Evolutionary conservation across 1,140 invertebrate species (phyloP), one percentile per base, ranked within the genome.

Genomic region (Chironomus striatipennis): DNA sequence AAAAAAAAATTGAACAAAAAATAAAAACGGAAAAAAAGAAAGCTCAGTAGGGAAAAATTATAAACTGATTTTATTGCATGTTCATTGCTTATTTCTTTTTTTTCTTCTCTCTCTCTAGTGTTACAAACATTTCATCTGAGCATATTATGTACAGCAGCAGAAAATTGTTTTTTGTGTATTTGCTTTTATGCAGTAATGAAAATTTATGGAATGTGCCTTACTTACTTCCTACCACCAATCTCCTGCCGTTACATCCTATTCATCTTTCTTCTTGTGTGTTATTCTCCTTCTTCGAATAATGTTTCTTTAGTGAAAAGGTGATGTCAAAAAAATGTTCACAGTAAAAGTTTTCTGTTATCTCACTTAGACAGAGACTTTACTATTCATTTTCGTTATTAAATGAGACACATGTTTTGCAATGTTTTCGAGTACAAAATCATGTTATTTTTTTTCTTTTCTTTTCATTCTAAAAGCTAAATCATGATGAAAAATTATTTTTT

Each of bases 131-230:
- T 57, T 57, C 8, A 57, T 15, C 24, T 34, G 24, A 34, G 24
- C 24, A 34, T 34, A 34, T 34, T 34, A 34, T 34, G 24, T 34
- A 34, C 24, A 34, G 5, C 24, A 34, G 24, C 24, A 34, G 24
- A 34, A 34, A 34, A 34, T 34, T 34, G 24, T 34, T 34, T 34
- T 34, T 57, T 15, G 47, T 57, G 47, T 57, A 12, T 10, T 57
- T 57, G 43, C 43, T 57, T 67, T 67, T 67, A 12, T 67, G 7
- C 18, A 67, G 2, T 67, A 70, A 70, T 70, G 65, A 70, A 70
- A 70, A 70, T 70, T 70, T 70, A 70, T 70, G 17, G 20, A 70
- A 34, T 34, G 24, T 34, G 24, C 24, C 24, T 34, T 34, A 34
- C 24, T 34, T 34, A 34, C 24, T 34, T 34, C 24, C 24, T 34